Evolutionary conservation across 2,888 invertebrate genomes (phyloP).

Genomic region (Leptopilina drosophilae): DNA sequence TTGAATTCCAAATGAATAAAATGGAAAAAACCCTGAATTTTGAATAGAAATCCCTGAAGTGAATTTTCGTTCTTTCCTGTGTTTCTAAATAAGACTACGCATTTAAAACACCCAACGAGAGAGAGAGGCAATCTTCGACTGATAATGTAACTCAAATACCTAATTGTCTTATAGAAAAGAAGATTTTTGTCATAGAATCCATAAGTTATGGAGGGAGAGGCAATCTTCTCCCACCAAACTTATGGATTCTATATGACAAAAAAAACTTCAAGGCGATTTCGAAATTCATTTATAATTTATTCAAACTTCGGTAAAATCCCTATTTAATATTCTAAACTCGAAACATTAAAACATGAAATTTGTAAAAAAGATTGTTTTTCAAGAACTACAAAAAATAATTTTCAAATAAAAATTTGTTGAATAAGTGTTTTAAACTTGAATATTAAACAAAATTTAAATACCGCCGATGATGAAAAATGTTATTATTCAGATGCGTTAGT

Average conservation of each 20-base stretch:
- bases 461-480: no score
- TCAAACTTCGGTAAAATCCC: not conserved
- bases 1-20: not conserved
- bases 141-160: conserved; percentile 36
- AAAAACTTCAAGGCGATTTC: conserved; percentile 12
- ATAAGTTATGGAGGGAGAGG: not conserved
- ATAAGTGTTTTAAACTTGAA: no score
- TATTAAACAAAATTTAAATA: no score
- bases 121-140: conserved; percentile 9
- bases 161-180: conserved; percentile 5
- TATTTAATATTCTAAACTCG: not conserved
- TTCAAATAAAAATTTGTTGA: no score
- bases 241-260: conserved; percentile 8
- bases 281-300: not conserved
- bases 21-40: no score
- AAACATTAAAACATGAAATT: no score
- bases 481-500: no score
- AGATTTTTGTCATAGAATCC: not conserved
- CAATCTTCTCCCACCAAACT: not conserved
- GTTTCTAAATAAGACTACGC: no score
- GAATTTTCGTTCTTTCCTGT: no score
- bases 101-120: not conserved
- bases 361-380: no score
- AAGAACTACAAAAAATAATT: no score
- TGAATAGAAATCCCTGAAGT: no score